Conservation (phyloP, 1,140 invertebrate genomes). For the Lerema accius region DNA sequence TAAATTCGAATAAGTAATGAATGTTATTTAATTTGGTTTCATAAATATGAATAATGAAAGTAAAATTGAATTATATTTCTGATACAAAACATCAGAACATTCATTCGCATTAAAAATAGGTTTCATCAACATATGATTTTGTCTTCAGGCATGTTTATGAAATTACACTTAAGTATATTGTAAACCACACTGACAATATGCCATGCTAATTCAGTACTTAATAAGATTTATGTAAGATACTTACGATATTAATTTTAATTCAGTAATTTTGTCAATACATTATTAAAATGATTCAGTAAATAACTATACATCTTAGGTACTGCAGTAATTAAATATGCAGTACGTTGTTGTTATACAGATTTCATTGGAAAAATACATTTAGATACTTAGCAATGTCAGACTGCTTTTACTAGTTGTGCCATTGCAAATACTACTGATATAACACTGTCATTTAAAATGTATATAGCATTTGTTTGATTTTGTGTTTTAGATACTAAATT, state of each 20-base stretch:
- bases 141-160: background rate
- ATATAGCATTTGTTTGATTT: conserved; percentile 60
- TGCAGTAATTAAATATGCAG: background rate
- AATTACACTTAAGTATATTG: background rate
- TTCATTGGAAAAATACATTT: conserved; percentile 1
- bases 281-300: background rate
- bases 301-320: background rate
- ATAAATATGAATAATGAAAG: background rate
- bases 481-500: conserved; percentile 70
- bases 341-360: conserved; percentile 5
- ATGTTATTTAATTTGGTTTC: background rate
- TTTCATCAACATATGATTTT: background rate
- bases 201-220: conserved; percentile 56
- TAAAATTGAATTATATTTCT: background rate
- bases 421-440: conserved; percentile 21
- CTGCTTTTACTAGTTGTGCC: conserved; percentile 29
- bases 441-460: conserved; percentile 40
- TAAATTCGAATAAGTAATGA: too few relatives aligned
- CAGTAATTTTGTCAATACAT: background rate
- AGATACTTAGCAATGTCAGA: conserved; percentile 16
- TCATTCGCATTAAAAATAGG: background rate
- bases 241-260: conserved; percentile 16
- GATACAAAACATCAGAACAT: background rate
- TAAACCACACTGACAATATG: conserved; percentile 10
- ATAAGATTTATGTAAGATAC: conserved; percentile 36